phyloP scores from a whole-genome alignment of 2,113 vertebrate species.

The Poicephalus meyeri region DNA sequence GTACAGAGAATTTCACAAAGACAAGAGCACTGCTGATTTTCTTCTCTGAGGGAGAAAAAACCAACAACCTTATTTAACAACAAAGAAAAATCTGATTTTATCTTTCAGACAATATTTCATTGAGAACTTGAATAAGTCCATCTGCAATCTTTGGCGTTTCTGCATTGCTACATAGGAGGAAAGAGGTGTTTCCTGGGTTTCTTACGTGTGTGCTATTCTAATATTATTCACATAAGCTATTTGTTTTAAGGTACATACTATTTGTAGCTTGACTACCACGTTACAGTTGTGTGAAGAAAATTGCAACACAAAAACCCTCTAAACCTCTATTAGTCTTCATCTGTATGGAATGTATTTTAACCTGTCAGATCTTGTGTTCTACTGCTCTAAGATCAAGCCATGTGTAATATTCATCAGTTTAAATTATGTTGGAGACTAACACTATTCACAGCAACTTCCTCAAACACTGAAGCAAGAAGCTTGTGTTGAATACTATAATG shows the following conservation, averaged over 20 bases:
- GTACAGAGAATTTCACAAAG: neutral
- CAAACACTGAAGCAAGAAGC: slow-evolving; percentile 45
- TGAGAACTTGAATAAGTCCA: neutral
- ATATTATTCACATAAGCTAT: neutral
- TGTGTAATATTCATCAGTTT: slow-evolving; percentile 57
- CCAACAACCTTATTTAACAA: neutral
- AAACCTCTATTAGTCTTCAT: slow-evolving; percentile 53
- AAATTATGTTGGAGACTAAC: neutral
- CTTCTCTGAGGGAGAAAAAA: neutral
- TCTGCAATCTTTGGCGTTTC: neutral
- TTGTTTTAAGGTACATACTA: slow-evolving; percentile 12
- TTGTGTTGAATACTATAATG: slow-evolving; percentile 42
- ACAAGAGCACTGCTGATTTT: neutral
- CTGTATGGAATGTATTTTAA: slow-evolving; percentile 49
- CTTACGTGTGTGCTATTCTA: neutral
- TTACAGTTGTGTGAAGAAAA: slow-evolving; percentile 40
- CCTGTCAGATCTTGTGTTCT: slow-evolving; percentile 56
- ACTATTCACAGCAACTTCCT: neutral
- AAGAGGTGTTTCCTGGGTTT: neutral
- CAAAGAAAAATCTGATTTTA: neutral
- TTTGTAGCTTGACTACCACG: slow-evolving; percentile 32
- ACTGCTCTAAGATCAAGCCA: slow-evolving; percentile 37
- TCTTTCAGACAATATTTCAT: neutral
- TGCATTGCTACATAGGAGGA: neutral
- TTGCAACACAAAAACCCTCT: slow-evolving; percentile 30